phyloP scores from a whole-genome alignment of 1,140 invertebrate genomes.

The Leguminivora glycinivorella region DNA sequence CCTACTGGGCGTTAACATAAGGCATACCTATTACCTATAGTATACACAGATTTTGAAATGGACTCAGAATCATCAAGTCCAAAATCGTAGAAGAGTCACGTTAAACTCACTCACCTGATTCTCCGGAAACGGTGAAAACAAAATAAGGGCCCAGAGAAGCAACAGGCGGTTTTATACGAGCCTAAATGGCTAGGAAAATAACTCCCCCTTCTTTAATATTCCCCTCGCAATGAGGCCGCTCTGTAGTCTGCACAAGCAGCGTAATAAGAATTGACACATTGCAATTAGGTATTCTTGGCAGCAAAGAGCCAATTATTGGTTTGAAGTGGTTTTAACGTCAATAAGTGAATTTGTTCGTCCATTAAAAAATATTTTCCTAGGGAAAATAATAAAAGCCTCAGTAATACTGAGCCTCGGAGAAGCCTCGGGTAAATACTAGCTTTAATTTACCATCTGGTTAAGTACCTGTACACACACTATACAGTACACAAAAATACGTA shows the following conservation, averaged over 20 bases:
- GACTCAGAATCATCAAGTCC: no score
- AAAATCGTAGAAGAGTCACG: no score
- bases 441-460: no score
- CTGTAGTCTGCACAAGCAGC: slow-evolving; percentile 42
- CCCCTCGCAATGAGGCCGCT: slow-evolving; percentile 50
- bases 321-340: not conserved
- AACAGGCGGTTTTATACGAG: slow-evolving; percentile 56
- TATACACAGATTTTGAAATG: no score
- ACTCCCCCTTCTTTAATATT: slow-evolving; percentile 72
- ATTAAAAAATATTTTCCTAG: not conserved
- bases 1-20: no score
- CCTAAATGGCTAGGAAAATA: slow-evolving; percentile 51
- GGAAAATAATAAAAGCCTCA: not conserved
- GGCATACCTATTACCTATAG: no score
- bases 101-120: slow-evolving; percentile 36
- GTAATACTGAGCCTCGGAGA: no score
- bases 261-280: slow-evolving; percentile 70
- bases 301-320: slow-evolving; percentile 50
- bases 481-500: no score
- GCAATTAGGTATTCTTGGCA: slow-evolving; percentile 66
- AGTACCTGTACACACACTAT: no score
- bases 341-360: slow-evolving; percentile 1
- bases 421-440: not conserved
- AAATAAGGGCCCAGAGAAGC: slow-evolving; percentile 45
- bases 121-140: not conserved